These are phyloP conservation scores for Agrypnus murinus DNA, from an alignment of 2,888 invertebrate species.

Conservation along the genomic window DNA sequence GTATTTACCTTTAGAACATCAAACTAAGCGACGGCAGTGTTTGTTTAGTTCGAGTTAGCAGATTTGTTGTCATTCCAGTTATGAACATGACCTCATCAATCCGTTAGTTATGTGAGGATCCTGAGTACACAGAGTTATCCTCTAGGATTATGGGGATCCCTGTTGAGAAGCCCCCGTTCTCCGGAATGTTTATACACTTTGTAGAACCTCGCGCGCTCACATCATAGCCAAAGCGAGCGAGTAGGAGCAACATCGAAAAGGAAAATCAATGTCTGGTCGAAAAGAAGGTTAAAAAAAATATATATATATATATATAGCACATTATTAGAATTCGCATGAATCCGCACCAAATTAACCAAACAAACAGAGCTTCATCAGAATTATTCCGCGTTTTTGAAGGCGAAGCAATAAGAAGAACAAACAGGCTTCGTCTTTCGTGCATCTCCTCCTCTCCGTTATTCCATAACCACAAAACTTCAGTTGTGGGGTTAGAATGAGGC, in stretches of 20 bases:
- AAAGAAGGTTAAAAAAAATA: background rate
- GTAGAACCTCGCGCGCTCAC: background rate
- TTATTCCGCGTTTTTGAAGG: constrained; percentile 21
- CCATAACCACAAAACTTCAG: constrained; percentile 9
- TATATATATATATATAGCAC: background rate
- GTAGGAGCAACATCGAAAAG: too few species aligned
- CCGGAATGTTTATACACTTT: constrained; percentile 21
- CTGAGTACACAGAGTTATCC: constrained; percentile 44
- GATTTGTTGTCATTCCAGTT: constrained; percentile 41
- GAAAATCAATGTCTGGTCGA: constrained; percentile 4
- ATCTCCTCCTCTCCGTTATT: background rate
- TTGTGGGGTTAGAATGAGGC: constrained; percentile 33
- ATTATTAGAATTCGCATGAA: background rate
- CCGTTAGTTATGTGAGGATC: constrained; percentile 44
- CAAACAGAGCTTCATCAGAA: constrained; percentile 29
- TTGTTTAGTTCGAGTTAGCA: constrained; percentile 36
- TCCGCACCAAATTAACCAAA: constrained; percentile 31
- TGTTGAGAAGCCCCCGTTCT: constrained; percentile 16
- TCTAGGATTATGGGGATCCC: constrained; percentile 28
- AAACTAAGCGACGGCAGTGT: constrained; percentile 25
- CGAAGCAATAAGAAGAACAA: constrained; percentile 39
- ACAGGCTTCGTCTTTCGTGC: constrained; percentile 8
- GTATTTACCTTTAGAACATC: constrained; percentile 23
- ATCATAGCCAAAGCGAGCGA: background rate
- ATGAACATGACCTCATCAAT: constrained; percentile 43